Evolutionary conservation across 92 coral and sea anemone genomes (phyloP), one percentile per base, ranked within the genome.

Genomic region (Nematostella vectensis): DNA sequence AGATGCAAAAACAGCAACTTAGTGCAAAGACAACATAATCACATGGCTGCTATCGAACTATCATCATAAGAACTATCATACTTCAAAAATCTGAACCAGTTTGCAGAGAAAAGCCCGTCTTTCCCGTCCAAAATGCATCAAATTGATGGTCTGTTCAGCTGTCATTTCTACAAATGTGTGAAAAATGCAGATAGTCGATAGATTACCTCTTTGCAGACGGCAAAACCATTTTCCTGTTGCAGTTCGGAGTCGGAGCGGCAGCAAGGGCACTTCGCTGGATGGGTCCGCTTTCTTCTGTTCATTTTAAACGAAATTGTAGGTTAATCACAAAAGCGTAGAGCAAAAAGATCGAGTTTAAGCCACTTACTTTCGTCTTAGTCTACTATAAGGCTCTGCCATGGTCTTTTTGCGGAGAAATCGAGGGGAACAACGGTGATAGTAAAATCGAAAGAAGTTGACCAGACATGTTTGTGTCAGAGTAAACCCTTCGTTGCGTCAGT

Each of bases 401-500:
- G 74, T 61, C 16, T 45, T 53, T 25, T 24, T 44, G 80, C 31
- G 23, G 55, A 53, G 48, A 55, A 63, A 63, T 28, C 44, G 28
- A 29, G 25, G 71, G 69, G 65, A 64, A 47, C 51, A 39, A 25
- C 68, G 59, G 56, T 45, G 79, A 31, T 48, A 44, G 60, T 71
- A 65, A 76, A 76, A 87, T 53, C 75, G 89, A 78, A 82, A 80
- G 75, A 31, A 79, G 67, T 64, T 63, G 53, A 65, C 50, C 86
- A 68, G 81, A 75, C 85, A 78, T 81, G 96, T 87, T 87, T 85
- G 88, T 80, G 76, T 85, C 95, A 85, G 95, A 80, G 95, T 85
- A 85, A 85, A 85, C 95, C 95, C 95, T 85, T 85, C 62, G 72
- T 66, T 85, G 88, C 95, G 95, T 85, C 95, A 85, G 88, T 74